A percentile compares a stretch with the other conserved stretches of the same genome.
phyloP scores from a whole-genome alignment of 2,113 vertebrate species.

The Campylomormyrus tamandua region DNA sequence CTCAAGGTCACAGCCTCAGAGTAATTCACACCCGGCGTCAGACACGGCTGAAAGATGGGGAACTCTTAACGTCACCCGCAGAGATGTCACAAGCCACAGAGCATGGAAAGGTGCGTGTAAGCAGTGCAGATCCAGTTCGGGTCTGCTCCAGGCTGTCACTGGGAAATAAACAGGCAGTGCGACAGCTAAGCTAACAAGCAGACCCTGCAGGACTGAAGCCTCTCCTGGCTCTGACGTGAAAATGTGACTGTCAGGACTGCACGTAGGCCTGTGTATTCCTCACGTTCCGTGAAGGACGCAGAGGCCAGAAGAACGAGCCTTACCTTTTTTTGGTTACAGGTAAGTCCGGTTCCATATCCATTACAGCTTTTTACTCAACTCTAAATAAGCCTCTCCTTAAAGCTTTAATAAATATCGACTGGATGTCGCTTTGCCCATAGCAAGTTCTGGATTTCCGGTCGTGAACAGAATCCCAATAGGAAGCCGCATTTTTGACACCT shows the following conservation, averaged over 20 bases:
- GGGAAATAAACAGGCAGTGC: neutral
- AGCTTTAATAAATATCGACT: neutral
- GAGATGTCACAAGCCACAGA: neutral
- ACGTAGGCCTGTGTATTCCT: neutral
- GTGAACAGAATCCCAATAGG: neutral
- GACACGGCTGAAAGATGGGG: neutral
- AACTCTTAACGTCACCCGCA: no score
- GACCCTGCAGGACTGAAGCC: neutral
- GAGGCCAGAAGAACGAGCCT: neutral
- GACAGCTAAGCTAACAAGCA: no score
- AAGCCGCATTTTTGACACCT: neutral
- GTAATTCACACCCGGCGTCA: neutral
- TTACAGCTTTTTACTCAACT: neutral
- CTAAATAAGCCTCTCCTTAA: neutral
- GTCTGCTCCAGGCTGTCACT: neutral
- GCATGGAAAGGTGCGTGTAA: no score
- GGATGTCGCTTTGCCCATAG: neutral
- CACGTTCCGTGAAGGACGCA: neutral
- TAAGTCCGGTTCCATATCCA: neutral
- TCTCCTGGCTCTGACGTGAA: neutral
- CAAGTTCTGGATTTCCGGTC: neutral
- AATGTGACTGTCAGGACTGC: neutral
- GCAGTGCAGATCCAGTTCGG: neutral
- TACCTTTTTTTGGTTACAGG: neutral
- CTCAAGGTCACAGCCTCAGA: neutral